These are phyloP conservation scores for Anarrhichthys ocellatus DNA, from an alignment of 2,113 vertebrate species.

Conservation along the genomic window DNA sequence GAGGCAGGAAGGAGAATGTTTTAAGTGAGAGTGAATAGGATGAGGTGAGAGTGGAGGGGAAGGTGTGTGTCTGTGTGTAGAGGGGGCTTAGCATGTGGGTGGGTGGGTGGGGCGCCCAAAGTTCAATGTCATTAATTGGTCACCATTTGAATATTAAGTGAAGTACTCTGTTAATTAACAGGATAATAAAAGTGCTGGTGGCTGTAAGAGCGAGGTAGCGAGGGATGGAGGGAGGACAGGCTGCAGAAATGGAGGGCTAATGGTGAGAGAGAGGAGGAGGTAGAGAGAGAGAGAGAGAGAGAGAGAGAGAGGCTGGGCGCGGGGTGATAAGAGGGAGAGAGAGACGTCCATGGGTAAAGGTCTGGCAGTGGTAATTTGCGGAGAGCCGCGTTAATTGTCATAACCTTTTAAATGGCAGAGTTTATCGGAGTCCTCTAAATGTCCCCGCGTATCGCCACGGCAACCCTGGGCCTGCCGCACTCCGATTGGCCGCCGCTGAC, in stretches of 20 bases:
- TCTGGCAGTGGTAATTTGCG: slow-evolving; percentile 85
- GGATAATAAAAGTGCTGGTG: slow-evolving; percentile 85
- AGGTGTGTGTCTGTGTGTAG: slow-evolving; percentile 24
- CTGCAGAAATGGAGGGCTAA: slow-evolving; percentile 72
- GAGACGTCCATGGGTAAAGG: slow-evolving; percentile 84
- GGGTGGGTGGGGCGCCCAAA: slow-evolving; percentile 81
- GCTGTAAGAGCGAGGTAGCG: slow-evolving; percentile 51
- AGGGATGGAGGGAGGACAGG: slow-evolving; percentile 46
- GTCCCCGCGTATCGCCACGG: slow-evolving; percentile 81
- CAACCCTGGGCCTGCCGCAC: slow-evolving; percentile 73
- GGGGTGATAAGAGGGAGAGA: slow-evolving; percentile 79
- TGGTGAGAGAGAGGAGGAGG: slow-evolving; percentile 56
- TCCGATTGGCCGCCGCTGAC: slow-evolving; percentile 74
- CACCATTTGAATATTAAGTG: slow-evolving; percentile 89
- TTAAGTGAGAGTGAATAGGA: slow-evolving; percentile 1
- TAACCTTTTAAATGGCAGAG: slow-evolving; percentile 89
- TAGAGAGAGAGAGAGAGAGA: slow-evolving; percentile 59
- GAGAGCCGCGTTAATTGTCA: slow-evolving; percentile 87
- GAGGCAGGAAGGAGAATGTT: slow-evolving; percentile 46
- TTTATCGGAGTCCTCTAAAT: slow-evolving; percentile 87
- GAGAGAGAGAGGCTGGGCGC: slow-evolving; percentile 66
- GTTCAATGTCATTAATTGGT: slow-evolving; percentile 90
- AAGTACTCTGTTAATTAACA: slow-evolving; percentile 88
- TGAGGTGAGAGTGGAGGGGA: not conserved
- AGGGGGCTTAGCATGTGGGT: slow-evolving; percentile 25